phyloP scores from a whole-genome alignment of 2,113 vertebrate species.

The Microcebus lehilahytsara region DNA sequence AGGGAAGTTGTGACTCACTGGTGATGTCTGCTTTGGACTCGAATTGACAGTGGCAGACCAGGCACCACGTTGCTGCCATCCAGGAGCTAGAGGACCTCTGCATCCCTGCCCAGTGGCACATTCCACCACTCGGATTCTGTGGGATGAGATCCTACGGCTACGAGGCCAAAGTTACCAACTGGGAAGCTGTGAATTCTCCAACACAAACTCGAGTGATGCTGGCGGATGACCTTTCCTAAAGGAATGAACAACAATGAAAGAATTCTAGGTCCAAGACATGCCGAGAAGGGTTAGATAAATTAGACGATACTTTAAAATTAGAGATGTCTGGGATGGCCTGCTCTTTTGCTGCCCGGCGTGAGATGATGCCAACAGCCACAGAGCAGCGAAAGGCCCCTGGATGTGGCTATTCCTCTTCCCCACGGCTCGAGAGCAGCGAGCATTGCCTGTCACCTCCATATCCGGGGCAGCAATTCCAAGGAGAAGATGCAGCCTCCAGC shows the following conservation, averaged over 20 bases:
- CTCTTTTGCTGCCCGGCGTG: not conserved
- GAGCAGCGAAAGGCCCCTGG: not conserved
- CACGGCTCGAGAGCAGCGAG: rapidly evolving
- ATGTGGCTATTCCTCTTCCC: not conserved
- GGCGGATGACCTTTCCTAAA: not conserved
- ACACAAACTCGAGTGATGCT: not conserved
- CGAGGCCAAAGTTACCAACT: not conserved
- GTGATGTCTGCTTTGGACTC: not conserved
- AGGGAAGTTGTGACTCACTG: not conserved
- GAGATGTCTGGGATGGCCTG: not conserved
- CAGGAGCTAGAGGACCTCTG: not conserved
- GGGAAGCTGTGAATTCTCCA: not conserved
- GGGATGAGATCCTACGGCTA: not conserved
- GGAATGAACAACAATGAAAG: not conserved
- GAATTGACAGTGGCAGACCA: not conserved
- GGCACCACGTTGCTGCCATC: not conserved
- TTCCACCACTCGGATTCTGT: not conserved
- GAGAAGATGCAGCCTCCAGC: not conserved
- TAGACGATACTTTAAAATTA: not conserved
- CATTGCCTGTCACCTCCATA: rapidly evolving
- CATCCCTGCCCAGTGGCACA: not conserved
- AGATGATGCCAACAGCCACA: not conserved
- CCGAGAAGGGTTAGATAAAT: not conserved
- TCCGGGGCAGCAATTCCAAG: not conserved
- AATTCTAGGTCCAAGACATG: not conserved